A percentile compares a stretch with the other conserved stretches of the same genome.
phyloP scores from a whole-genome alignment of 2,113 vertebrate genomes.

The Prochilodus magdalenae region DNA sequence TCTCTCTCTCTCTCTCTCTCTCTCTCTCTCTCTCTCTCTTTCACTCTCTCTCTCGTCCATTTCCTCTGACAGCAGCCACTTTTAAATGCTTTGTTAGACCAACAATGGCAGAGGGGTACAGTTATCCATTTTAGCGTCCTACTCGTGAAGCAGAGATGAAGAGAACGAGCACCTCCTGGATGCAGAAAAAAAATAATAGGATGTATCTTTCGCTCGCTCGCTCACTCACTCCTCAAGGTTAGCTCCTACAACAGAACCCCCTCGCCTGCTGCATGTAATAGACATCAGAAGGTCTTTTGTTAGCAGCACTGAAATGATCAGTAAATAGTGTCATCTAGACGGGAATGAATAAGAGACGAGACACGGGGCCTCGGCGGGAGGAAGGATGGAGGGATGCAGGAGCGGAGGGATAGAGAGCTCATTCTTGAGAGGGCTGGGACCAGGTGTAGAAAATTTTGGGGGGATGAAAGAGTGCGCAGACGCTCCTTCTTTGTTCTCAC shows the following conservation, averaged over 20 bases:
- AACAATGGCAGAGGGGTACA: constrained; percentile 24
- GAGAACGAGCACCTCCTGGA: not conserved
- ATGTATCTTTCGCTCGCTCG: not conserved
- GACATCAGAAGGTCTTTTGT: not conserved
- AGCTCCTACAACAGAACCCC: not conserved
- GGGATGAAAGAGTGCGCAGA: too few species aligned
- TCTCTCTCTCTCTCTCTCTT: too few species aligned
- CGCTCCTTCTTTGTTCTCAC: too few species aligned
- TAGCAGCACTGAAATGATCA: not conserved
- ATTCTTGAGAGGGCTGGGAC: not conserved
- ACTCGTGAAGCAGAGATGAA: not conserved
- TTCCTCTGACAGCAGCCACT: not conserved
- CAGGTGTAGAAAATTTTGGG: not conserved
- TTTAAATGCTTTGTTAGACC: constrained; percentile 37
- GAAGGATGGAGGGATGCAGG: not conserved
- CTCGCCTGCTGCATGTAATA: not conserved
- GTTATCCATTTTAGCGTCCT: not conserved
- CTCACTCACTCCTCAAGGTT: constrained; percentile 2
- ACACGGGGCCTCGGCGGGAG: not conserved
- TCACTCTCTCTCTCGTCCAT: not conserved
- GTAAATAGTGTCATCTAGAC: not conserved
- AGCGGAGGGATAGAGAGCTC: not conserved
- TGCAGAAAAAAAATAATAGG: not conserved
- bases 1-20: not conserved
- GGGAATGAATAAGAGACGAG: not conserved